Base-by-base conservation (phyloP, 2,797 vertebrate genomes). In the Selene dorsalis region DNA sequence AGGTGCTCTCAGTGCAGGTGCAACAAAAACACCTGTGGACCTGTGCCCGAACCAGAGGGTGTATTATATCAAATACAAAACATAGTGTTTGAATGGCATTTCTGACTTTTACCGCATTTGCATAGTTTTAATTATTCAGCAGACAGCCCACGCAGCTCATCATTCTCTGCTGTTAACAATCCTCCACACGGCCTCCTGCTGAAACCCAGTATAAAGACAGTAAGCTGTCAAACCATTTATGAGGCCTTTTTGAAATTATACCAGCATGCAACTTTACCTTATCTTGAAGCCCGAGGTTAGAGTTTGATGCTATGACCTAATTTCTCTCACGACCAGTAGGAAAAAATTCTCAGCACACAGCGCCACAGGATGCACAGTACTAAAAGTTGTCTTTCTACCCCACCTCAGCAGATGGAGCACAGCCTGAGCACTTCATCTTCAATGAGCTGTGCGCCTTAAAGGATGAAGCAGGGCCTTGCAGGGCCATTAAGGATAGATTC, bases 391-490 rank as follows among this genome's bases (percentile, higher is more conserved):
- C 61, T 84, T 65, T 50, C 47, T 74, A 0, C 86, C 64, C 64
- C 43, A 5, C 50, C 28, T 59, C 70, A 73, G 69, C 85, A 88
- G 90, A 88, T 22, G 85, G 79, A 80, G 65, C 26, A 1, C 85
- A 75, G 35, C 86, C 88, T 1, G 92, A 94, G 0, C 82, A 88
- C 52, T 91, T 92, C 70, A 93, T 95, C 10, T 91, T 94, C 73
- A 93, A 94, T 43, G 94, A 97, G 0, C 55, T 95, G 59, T 98
- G 97, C 39, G 96, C 95, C 70, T 55, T 96, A 74, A 97, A 96
- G 89, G 94, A 91, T 0, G 95, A 97, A 0, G 77, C 90, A 0
- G 97, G 97, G 0, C 95, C 94, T 0, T 98, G 97, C 93, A 97
- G 94, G 92, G 96, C 96, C 35, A 69, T 94, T 16, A 92, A 93